phyloP scores from a whole-genome alignment of 2,797 vertebrate genomes.

The Myotis pilosus region DNA sequence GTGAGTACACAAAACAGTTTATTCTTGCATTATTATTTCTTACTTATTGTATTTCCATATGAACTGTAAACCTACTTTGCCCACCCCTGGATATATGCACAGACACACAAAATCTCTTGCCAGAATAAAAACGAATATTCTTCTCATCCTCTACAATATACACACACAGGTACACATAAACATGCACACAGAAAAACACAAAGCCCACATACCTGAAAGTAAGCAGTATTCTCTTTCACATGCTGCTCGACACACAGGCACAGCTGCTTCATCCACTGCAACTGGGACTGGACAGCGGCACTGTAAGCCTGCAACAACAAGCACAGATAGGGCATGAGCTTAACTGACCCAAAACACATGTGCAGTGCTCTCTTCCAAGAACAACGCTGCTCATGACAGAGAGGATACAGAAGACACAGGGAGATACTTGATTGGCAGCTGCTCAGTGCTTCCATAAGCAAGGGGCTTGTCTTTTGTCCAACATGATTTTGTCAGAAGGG shows the following conservation, averaged over 20 bases:
- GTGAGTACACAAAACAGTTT: too few species aligned
- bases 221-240: slow-evolving; percentile 93
- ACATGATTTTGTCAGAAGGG: neutral
- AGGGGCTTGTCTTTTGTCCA: slow-evolving; percentile 17
- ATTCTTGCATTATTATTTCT: too few species aligned
- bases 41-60: too few species aligned
- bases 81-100: neutral
- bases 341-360: neutral
- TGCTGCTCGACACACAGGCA: slow-evolving; percentile 97
- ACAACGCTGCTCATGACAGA: neutral
- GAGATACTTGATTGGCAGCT: neutral
- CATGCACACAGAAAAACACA: neutral
- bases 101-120: neutral
- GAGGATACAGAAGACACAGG: neutral
- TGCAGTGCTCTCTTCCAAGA: neutral
- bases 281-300: slow-evolving; percentile 95
- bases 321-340: neutral
- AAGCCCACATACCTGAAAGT: slow-evolving; percentile 91
- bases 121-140: neutral
- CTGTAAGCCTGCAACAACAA: slow-evolving; percentile 90
- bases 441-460: neutral
- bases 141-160: neutral
- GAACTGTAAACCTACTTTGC: too few species aligned
- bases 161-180: too few species aligned
- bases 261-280: slow-evolving; percentile 97